Conservation (phyloP, 2,888 invertebrate genomes). For the Thumatha senex region DNA sequence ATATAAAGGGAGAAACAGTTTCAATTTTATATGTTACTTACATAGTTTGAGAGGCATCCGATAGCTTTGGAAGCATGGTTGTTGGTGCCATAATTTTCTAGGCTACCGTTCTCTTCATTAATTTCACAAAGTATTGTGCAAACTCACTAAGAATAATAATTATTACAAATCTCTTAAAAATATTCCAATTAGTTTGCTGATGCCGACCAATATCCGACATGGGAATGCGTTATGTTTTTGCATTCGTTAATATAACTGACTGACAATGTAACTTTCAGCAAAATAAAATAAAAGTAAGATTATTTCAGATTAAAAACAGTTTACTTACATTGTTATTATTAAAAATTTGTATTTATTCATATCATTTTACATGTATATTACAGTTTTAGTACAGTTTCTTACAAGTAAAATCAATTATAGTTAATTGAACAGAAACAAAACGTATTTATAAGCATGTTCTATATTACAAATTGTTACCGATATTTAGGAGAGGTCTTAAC, state of each 20-base stretch:
- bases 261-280: neutral
- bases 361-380: too few relatives aligned
- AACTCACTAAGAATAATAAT: constrained; percentile 45
- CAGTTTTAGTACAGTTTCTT: too few relatives aligned
- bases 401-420: too few relatives aligned
- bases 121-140: constrained; percentile 43
- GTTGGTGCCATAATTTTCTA: constrained; percentile 66
- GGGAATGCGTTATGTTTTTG: constrained; percentile 51
- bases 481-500: too few relatives aligned
- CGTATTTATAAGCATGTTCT: neutral
- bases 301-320: too few relatives aligned
- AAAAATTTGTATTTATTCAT: too few relatives aligned
- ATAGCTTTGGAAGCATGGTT: constrained; percentile 72
- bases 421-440: neutral
- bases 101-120: constrained; percentile 60
- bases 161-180: constrained; percentile 55
- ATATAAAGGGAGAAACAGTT: neutral
- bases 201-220: constrained; percentile 72
- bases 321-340: too few relatives aligned
- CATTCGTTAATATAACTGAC: neutral
- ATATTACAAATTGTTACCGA: neutral
- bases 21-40: constrained; percentile 55
- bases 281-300: too few relatives aligned
- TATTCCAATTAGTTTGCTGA: constrained; percentile 20
- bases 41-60: constrained; percentile 77